Conservation (phyloP, 2,113 vertebrate species). For the Burhinus bistriatus region DNA sequence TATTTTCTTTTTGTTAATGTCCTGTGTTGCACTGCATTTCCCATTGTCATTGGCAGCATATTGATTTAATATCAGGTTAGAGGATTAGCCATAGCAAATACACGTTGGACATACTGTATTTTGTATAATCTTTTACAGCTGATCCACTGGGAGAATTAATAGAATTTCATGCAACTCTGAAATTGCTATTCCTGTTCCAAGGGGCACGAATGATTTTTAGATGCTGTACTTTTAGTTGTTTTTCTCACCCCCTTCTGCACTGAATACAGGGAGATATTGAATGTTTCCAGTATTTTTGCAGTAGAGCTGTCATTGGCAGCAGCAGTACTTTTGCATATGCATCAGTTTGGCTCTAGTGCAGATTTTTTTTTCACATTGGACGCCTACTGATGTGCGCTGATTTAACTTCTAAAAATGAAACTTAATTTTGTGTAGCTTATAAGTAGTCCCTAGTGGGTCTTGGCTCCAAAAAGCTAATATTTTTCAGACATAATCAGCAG, state of each 20-base stretch:
- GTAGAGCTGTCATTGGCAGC: slow-evolving; percentile 57
- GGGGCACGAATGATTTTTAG: slow-evolving; percentile 41
- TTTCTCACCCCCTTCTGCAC: slow-evolving; percentile 12
- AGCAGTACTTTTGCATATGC: slow-evolving; percentile 58
- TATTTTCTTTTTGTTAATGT: slow-evolving; percentile 33
- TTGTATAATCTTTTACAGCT: slow-evolving; percentile 43
- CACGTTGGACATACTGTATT: slow-evolving; percentile 40
- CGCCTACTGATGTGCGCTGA: slow-evolving; percentile 69
- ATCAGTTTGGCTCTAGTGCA: slow-evolving; percentile 66
- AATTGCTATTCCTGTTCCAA: slow-evolving; percentile 38
- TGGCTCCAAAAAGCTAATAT: slow-evolving; percentile 73
- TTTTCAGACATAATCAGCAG: slow-evolving; percentile 76
- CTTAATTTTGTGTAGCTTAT: slow-evolving; percentile 77
- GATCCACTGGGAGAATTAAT: slow-evolving; percentile 40
- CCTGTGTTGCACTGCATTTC: slow-evolving; percentile 5
- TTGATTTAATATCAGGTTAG: slow-evolving; percentile 62
- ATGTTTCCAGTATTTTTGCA: slow-evolving; percentile 55
- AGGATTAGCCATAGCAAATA: slow-evolving; percentile 19
- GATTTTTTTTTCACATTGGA: slow-evolving; percentile 59
- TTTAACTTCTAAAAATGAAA: slow-evolving; percentile 76
- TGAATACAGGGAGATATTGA: slow-evolving; percentile 8
- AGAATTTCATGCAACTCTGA: slow-evolving; percentile 51
- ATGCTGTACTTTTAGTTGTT: neutral
- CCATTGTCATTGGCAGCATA: slow-evolving; percentile 42
- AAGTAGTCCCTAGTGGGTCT: slow-evolving; percentile 66